phyloP scores from a whole-genome alignment of 2,113 vertebrate genomes.

The Aptenodytes patagonicus region DNA sequence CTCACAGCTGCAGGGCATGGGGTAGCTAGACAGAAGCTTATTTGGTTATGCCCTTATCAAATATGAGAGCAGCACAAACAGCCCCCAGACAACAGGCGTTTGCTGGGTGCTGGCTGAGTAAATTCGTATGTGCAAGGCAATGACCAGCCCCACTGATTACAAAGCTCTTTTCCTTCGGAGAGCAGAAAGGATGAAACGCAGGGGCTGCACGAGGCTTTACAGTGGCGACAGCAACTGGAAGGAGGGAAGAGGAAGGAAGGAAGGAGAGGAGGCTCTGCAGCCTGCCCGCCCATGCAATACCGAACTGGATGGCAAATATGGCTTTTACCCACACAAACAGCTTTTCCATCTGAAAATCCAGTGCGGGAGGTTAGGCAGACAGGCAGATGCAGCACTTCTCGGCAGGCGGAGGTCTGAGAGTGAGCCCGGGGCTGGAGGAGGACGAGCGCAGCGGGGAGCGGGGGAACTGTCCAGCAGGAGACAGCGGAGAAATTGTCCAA shows the following conservation, averaged over 20 bases:
- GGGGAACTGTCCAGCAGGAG: slow-evolving; percentile 44
- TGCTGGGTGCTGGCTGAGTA: neutral
- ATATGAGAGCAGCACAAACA: neutral
- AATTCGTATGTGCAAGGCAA: neutral
- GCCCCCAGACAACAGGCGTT: neutral
- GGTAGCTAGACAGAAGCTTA: neutral
- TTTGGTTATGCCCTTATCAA: neutral
- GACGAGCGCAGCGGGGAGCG: accelerated
- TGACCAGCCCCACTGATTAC: neutral
- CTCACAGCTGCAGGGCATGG: neutral
- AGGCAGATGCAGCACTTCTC: neutral
- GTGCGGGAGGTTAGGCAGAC: neutral
- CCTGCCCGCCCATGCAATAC: neutral
- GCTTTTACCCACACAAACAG: neutral
- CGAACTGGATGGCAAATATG: accelerated
- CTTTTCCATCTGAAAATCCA: neutral
- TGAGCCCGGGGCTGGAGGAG: accelerated
- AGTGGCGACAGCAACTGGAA: neutral
- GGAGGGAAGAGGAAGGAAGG: neutral
- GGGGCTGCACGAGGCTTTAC: accelerated
- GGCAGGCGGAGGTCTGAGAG: accelerated
- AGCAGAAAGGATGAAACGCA: neutral
- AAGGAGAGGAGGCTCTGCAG: neutral
- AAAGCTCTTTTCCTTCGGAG: neutral
- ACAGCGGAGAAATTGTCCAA: neutral